A percentile compares a stretch with the other conserved stretches of the same genome.
Evolutionary conservation across 2,113 vertebrate species (phyloP).

Genomic region (Hippoglossus stenolepis): DNA sequence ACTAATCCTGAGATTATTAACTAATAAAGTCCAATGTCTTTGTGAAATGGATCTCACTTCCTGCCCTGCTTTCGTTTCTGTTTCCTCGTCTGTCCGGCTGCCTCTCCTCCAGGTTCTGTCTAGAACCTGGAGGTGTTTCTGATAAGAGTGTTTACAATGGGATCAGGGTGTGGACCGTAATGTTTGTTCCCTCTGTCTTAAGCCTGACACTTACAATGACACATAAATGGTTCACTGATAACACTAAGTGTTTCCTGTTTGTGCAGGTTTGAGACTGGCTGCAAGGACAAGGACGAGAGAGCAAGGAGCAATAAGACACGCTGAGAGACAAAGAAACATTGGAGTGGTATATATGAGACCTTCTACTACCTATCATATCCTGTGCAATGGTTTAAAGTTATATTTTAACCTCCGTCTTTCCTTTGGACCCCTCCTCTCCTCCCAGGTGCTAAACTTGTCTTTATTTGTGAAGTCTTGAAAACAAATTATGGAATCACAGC

Average conservation of each 20-base stretch:
- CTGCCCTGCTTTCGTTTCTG: conserved; percentile 17
- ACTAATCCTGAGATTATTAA: conserved; percentile 48
- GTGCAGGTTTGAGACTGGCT: conserved; percentile 38
- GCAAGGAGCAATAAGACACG: not conserved
- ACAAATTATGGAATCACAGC: not conserved
- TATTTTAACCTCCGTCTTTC: not conserved
- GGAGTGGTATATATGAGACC: not conserved
- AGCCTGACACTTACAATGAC: conserved; percentile 62
- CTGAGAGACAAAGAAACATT: conserved; percentile 12
- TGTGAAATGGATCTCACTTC: conserved; percentile 46
- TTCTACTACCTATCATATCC: not conserved
- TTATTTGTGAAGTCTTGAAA: conserved; percentile 16
- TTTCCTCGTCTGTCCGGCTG: conserved; percentile 8
- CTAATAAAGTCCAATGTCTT: conserved; percentile 38
- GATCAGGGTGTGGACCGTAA: conserved; percentile 59
- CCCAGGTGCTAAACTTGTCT: not conserved
- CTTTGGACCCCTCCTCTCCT: not conserved
- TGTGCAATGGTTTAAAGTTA: not conserved
- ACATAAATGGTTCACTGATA: conserved; percentile 67
- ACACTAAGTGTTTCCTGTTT: conserved; percentile 76
- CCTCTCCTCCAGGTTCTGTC: conserved; percentile 4
- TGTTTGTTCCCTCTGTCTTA: conserved; percentile 55
- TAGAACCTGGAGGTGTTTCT: too few species aligned
- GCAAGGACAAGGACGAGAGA: conserved; percentile 34
- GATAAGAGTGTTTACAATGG: conserved; percentile 69